Evolutionary conservation across 2,888 invertebrate genomes (phyloP).

Genomic region (Chrysolina haemoptera): DNA sequence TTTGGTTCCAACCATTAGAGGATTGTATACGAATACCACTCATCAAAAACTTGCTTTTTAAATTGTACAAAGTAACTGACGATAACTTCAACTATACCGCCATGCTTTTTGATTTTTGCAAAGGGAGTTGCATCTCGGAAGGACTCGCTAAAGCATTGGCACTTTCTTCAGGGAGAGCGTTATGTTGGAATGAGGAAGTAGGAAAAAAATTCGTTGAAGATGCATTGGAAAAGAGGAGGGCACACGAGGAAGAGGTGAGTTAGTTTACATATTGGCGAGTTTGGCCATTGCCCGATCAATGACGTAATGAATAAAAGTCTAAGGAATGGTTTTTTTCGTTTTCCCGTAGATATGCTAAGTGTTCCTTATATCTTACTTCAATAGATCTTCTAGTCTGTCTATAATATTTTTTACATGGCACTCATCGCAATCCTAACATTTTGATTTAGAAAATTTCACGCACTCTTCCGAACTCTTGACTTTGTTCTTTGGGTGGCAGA

Average conservation of each 20-base stretch:
- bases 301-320: too few species aligned
- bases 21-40: slow-evolving; percentile 40
- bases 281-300: too few species aligned
- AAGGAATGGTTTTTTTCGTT: too few species aligned
- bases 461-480: too few species aligned
- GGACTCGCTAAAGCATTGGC: slow-evolving; percentile 75
- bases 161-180: slow-evolving; percentile 72
- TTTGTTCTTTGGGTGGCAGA: too few species aligned
- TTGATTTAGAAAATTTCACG: too few species aligned
- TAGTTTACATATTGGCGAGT: background rate
- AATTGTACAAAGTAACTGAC: slow-evolving; percentile 71
- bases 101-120: slow-evolving; percentile 77
- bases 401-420: too few species aligned
- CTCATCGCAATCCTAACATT: too few species aligned
- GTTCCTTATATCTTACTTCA: too few species aligned
- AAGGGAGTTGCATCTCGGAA: slow-evolving; percentile 71
- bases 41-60: slow-evolving; percentile 74
- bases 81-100: slow-evolving; percentile 76
- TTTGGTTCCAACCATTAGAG: slow-evolving; percentile 69
- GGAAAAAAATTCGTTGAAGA: slow-evolving; percentile 70
- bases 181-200: slow-evolving; percentile 70
- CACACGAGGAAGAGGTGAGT: slow-evolving; percentile 52
- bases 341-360: too few species aligned
- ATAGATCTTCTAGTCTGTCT: too few species aligned
- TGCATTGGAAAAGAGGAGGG: slow-evolving; percentile 42